phyloP scores from a whole-genome alignment of 2,113 vertebrate species.

The Catagonus wagneri region DNA sequence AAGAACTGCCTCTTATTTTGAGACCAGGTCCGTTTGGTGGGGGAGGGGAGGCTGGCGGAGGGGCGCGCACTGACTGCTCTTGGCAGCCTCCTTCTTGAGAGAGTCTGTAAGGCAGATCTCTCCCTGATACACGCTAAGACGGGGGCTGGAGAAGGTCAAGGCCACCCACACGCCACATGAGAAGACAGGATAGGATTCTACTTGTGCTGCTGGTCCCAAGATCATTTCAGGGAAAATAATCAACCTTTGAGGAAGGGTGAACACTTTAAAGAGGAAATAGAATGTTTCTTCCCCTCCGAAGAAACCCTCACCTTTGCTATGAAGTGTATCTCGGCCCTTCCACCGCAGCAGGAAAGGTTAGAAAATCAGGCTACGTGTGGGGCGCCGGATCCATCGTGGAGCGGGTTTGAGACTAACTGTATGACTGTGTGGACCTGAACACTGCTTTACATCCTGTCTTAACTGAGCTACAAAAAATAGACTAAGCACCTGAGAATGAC shows the following conservation, averaged over 20 bases:
- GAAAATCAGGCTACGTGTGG: no score
- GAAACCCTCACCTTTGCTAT: fast-evolving
- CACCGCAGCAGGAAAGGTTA: no score
- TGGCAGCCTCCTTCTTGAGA: background rate
- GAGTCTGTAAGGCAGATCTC: background rate
- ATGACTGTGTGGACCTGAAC: background rate
- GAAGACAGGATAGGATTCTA: fast-evolving
- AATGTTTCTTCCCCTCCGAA: background rate
- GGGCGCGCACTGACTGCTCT: background rate
- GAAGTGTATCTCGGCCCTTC: background rate
- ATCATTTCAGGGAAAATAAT: background rate
- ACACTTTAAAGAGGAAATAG: background rate
- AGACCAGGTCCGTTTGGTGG: fast-evolving
- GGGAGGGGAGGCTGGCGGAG: background rate
- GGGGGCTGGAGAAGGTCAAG: background rate
- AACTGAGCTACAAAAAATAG: background rate
- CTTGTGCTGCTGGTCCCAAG: fast-evolving
- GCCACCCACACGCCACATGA: fast-evolving
- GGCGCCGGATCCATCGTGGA: no score
- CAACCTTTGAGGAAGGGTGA: background rate
- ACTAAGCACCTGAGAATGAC: background rate
- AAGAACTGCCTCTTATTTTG: background rate
- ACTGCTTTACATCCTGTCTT: background rate
- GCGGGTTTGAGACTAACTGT: background rate
- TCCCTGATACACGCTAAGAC: fast-evolving